Evolutionary conservation across 1,140 invertebrate species (phyloP).

Genomic region (Procambarus clarkii): DNA sequence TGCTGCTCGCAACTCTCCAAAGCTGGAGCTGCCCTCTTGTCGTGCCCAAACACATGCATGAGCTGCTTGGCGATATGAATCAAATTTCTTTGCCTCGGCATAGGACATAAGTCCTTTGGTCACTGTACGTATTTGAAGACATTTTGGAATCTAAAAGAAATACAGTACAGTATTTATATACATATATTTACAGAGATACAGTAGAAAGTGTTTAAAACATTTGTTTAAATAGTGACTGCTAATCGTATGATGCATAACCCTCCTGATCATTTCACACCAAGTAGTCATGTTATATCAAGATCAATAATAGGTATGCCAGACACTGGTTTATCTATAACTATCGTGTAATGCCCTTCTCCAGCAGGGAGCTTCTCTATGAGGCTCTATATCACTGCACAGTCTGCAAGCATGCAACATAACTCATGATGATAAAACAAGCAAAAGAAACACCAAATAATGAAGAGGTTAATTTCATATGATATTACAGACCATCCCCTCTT

Average conservation of each 20-base stretch:
- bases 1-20: conserved; percentile 38
- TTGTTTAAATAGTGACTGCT: not conserved
- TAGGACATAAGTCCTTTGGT: conserved; percentile 37
- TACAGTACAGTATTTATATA: not conserved
- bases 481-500: too few relatives aligned
- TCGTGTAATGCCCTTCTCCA: too few relatives aligned
- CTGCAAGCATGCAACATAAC: too few relatives aligned
- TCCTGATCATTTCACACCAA: too few relatives aligned
- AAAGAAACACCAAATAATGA: too few relatives aligned
- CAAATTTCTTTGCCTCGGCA: conserved; percentile 16
- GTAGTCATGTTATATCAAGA: too few relatives aligned
- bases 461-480: too few relatives aligned
- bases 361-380: too few relatives aligned
- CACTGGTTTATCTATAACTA: too few relatives aligned
- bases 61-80: conserved; percentile 8
- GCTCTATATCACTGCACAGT: too few relatives aligned
- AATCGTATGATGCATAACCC: not conserved
- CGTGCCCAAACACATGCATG: conserved; percentile 47
- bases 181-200: not conserved
- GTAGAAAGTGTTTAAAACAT: not conserved
- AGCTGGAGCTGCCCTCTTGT: conserved; percentile 1
- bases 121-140: conserved; percentile 43
- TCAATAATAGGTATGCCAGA: too few relatives aligned
- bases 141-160: conserved; percentile 44
- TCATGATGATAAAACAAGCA: too few relatives aligned